A percentile compares a stretch with the other conserved stretches of the same genome.
Conservation (phyloP, 2,888 invertebrate genomes). For the Pilophorus perplexus region DNA sequence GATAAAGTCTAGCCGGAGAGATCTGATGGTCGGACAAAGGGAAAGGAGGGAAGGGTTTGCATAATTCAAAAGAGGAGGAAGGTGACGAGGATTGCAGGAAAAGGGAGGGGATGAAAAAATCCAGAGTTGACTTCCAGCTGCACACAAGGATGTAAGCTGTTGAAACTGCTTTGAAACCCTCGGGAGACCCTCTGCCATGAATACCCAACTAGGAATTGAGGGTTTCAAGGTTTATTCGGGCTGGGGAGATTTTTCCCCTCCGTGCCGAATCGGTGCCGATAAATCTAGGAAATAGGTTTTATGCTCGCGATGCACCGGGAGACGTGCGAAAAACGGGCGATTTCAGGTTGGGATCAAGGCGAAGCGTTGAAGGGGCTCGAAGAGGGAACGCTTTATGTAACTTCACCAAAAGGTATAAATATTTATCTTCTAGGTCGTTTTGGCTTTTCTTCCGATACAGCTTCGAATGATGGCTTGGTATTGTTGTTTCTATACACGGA, state of each 20-base stretch:
- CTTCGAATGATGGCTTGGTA: too few relatives aligned
- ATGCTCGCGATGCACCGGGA: slow-evolving; percentile 1
- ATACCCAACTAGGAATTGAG: slow-evolving; percentile 37
- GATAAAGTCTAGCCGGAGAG: slow-evolving; percentile 25
- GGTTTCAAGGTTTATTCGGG: slow-evolving; percentile 11
- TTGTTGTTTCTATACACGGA: too few relatives aligned
- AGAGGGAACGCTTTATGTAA: too few relatives aligned
- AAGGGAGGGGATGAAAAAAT: not conserved
- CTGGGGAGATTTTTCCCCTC: slow-evolving; percentile 17
- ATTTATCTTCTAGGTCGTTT: too few relatives aligned
- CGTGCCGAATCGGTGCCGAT: slow-evolving; percentile 30
- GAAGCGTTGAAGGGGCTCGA: too few relatives aligned
- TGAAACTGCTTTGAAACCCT: slow-evolving; percentile 35
- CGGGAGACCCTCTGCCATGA: slow-evolving; percentile 33
- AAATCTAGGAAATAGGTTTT: slow-evolving; percentile 29
- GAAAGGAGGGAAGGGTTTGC: slow-evolving; percentile 37
- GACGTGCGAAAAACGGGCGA: not conserved
- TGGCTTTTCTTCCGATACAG: too few relatives aligned
- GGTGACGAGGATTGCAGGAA: slow-evolving; percentile 35
- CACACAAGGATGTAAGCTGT: slow-evolving; percentile 36
- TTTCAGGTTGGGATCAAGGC: too few relatives aligned
- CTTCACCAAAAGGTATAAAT: too few relatives aligned
- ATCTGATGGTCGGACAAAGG: slow-evolving; percentile 29
- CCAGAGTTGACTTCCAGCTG: slow-evolving; percentile 20
- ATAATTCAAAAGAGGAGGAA: slow-evolving; percentile 38